Evolutionary conservation across 1,140 invertebrate genomes (phyloP).

Genomic region (Spodoptera litura): DNA sequence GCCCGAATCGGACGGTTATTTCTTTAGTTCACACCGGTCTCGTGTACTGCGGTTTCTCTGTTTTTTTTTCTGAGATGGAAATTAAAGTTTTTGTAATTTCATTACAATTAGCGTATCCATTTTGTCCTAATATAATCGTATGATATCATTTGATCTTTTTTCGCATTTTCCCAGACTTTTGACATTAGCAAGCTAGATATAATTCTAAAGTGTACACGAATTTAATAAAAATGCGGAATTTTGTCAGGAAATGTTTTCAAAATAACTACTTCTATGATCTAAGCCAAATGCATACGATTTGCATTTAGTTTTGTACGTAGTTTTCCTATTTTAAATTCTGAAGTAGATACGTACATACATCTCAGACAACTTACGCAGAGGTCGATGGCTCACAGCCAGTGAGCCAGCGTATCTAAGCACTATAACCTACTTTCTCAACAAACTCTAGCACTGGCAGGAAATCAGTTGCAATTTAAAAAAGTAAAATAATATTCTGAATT

Average conservation of each 20-base stretch:
- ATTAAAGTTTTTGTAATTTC: too few species aligned
- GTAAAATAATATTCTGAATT: neutral
- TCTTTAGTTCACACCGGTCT: slow-evolving; percentile 9
- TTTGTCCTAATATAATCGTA: too few species aligned
- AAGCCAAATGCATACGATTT: too few species aligned
- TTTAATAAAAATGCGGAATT: too few species aligned
- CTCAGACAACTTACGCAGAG: slow-evolving; percentile 16
- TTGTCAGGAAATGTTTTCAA: too few species aligned
- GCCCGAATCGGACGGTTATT: slow-evolving; percentile 55
- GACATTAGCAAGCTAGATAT: too few species aligned
- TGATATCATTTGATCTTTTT: too few species aligned
- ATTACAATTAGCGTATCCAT: neutral
- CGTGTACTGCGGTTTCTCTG: neutral
- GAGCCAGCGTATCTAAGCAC: slow-evolving; percentile 1
- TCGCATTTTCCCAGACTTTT: too few species aligned
- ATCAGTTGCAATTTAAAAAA: slow-evolving; percentile 1
- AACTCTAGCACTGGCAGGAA: slow-evolving; percentile 7
- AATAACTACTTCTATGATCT: too few species aligned
- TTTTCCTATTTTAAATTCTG: neutral
- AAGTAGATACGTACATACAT: neutral
- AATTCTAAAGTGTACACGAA: too few species aligned
- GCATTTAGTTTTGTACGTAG: neutral
- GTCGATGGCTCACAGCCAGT: slow-evolving; percentile 20
- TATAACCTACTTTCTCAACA: slow-evolving; percentile 19
- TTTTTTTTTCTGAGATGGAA: neutral